Percentiles rank a stretch among this genome's conserved stretches.
Conservation (phyloP, 2,113 vertebrate species). For the Polyodon spathula region DNA sequence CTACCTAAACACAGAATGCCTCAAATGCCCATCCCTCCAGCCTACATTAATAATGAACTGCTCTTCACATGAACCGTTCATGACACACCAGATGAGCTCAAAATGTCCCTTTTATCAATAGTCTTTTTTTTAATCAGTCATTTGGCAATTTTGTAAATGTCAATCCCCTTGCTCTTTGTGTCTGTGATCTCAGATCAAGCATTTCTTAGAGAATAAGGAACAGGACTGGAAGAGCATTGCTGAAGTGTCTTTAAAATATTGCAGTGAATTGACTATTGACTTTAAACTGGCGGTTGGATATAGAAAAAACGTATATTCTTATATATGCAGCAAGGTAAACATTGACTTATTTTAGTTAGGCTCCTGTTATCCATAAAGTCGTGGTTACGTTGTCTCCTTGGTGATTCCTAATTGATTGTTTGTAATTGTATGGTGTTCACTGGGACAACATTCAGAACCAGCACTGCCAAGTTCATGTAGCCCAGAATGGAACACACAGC, state of each 20-base stretch:
- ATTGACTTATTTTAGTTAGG: no score
- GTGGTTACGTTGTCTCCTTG: slow-evolving; percentile 3
- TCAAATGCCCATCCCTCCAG: background rate
- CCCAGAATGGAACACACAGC: background rate
- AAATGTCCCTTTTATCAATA: background rate
- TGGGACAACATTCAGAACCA: background rate
- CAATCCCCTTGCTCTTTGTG: no score
- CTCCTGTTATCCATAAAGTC: background rate
- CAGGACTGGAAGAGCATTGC: no score
- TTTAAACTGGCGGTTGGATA: no score
- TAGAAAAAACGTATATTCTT: no score
- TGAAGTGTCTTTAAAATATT: no score
- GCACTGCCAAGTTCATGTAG: background rate
- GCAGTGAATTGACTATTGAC: no score
- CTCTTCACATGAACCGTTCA: background rate
- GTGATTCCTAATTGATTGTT: background rate
- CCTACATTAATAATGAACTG: background rate
- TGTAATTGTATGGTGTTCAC: background rate
- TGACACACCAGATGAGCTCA: background rate
- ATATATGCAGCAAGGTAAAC: no score
- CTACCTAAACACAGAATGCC: background rate
- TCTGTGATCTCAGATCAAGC: no score
- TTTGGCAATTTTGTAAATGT: no score
- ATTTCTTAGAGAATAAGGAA: no score
- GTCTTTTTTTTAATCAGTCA: no score